Conservation (phyloP, 2,888 invertebrate genomes). For the Ichneumon xanthorius region DNA sequence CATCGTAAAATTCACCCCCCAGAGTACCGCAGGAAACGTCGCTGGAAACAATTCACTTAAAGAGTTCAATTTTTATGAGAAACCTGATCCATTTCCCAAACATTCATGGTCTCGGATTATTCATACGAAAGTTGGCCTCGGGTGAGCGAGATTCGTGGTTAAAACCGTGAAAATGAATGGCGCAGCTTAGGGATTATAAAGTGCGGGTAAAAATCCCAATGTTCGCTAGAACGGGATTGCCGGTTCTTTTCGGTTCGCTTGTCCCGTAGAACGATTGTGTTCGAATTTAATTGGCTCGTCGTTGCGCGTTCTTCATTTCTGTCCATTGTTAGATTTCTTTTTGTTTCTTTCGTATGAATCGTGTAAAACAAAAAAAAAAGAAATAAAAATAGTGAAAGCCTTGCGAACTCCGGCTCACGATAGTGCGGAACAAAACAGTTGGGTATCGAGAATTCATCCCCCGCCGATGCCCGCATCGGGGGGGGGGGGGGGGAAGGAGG, state of each 20-base stretch:
- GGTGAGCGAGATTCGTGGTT: not conserved
- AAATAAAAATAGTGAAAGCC: not conserved
- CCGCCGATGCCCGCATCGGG: not conserved
- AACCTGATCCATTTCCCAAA: not conserved
- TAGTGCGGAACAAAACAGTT: slow-evolving; percentile 32
- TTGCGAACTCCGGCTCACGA: slow-evolving; percentile 5
- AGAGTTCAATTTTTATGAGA: not conserved
- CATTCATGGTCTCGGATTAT: not conserved
- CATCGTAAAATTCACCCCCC: too few relatives aligned
- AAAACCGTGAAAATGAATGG: not conserved
- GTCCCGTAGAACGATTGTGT: slow-evolving; percentile 6
- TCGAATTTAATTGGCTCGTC: slow-evolving; percentile 29
- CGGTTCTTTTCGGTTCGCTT: slow-evolving; percentile 8
- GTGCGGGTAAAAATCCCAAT: not conserved
- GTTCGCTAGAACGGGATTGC: not conserved
- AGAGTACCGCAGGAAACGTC: too few relatives aligned
- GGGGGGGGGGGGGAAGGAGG: not conserved
- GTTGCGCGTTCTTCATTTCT: slow-evolving; percentile 12
- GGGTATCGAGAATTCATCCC: slow-evolving; percentile 40
- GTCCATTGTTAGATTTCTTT: slow-evolving; percentile 7
- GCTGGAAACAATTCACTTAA: too few relatives aligned
- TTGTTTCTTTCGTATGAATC: slow-evolving; percentile 11
- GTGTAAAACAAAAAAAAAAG: slow-evolving; percentile 6
- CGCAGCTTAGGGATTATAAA: not conserved
- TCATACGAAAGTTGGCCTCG: not conserved